phyloP scores from a whole-genome alignment of 2,888 invertebrate species.

The Xylota segnis region DNA sequence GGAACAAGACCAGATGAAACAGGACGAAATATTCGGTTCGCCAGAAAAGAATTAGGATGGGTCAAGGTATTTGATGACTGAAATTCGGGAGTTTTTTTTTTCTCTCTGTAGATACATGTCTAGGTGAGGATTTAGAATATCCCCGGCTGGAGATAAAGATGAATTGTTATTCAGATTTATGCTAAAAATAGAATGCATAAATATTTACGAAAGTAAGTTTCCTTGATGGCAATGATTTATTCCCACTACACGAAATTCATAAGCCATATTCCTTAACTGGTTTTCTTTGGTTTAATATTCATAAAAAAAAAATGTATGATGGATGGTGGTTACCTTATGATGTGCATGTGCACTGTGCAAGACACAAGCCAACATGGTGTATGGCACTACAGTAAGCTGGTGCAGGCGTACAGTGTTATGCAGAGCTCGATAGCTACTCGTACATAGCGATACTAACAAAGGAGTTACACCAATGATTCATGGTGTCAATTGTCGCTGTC shows the following conservation, averaged over 20 bases:
- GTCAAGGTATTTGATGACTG: slow-evolving; percentile 48
- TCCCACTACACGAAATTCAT: background rate
- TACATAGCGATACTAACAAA: slow-evolving; percentile 40
- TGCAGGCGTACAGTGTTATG: slow-evolving; percentile 18
- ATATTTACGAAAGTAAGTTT: slow-evolving; percentile 2
- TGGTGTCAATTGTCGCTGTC: slow-evolving; percentile 70
- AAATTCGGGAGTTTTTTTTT: slow-evolving; percentile 11
- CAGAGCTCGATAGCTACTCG: background rate
- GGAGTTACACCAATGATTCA: slow-evolving; percentile 62
- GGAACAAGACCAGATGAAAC: slow-evolving; percentile 3
- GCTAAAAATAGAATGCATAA: slow-evolving; percentile 22
- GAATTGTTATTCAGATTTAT: background rate
- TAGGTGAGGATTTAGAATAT: background rate
- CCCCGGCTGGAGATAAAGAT: background rate
- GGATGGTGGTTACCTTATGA: slow-evolving; percentile 17
- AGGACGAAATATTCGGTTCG: background rate
- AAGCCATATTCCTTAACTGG: background rate
- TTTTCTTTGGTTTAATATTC: slow-evolving; percentile 36
- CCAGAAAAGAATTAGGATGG: slow-evolving; percentile 31
- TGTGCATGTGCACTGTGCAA: slow-evolving; percentile 8
- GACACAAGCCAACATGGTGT: background rate
- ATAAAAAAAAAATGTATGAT: slow-evolving; percentile 34
- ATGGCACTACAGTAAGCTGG: background rate
- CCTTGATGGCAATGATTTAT: slow-evolving; percentile 13
- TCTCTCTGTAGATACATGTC: background rate